Evolutionary conservation across 2,888 invertebrate genomes (phyloP), one percentile per base, ranked within the genome.

Genomic region (Acleris laterana): DNA sequence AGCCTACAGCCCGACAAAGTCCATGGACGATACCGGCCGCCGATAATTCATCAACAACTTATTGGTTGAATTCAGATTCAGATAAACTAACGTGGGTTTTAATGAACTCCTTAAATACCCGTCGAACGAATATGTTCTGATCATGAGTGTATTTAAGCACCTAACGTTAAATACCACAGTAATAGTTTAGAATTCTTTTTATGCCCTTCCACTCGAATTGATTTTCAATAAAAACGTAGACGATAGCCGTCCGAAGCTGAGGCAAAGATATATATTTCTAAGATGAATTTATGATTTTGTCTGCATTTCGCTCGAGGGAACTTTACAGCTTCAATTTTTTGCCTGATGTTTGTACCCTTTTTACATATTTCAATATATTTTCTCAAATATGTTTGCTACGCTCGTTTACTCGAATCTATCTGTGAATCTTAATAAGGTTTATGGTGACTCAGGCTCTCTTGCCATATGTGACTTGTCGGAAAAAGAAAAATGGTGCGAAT

Each of bases 341-440:
- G 58, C 51, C 46, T 51, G 55, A 63, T 57, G 59, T 48, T 53
- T 53, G 59, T 61, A 59, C 67, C 65, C 67, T 63, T 68, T 71
- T 71, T 73, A 64, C 71, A 71, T 71, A 69, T 68, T 69, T 70
- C 69, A 68, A 70, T 72, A 69, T 72, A 68, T 72, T 70, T 70
- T 51, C 49, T 52, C 59, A 68, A 69, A 70, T 70, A 70, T 70
- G 68, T 69, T 70, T 69, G 66, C 67, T 63, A 50, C 63, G 64
- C 62, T 50, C 60, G 69, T 69, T 62, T 68, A 70, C 68, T 67
- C 53, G 62, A 60, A 63, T 69, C 69, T 65, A 63, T 66, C 68
- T 51, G 66, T 69, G 71, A 72, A 73, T 73, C 64, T 65, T 68
- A 69, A 73, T 70, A 70, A 71, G 69, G 66, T 58, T 32, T 52